These are phyloP conservation scores for Horisme vitalbata DNA, from an alignment of 2,888 invertebrate genomes.

Conservation along the genomic window DNA sequence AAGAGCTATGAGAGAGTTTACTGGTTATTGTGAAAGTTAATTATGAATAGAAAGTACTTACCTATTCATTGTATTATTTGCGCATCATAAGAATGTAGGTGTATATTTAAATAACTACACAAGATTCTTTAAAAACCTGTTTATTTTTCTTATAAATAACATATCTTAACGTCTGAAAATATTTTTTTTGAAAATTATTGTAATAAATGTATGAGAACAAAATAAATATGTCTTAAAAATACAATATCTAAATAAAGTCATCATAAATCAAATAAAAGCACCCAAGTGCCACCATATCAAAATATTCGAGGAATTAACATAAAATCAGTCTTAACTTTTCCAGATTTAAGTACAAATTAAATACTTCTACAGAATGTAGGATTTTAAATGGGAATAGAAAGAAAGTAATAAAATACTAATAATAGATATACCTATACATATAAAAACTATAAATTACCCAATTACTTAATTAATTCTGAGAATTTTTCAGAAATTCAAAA, in stretches of 20 bases:
- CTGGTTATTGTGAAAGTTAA: constrained; percentile 27
- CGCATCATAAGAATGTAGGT: no score
- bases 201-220: no score
- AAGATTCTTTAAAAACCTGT: no score
- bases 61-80: constrained; percentile 2
- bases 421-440: no score
- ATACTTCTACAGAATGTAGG: background rate
- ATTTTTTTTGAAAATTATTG: no score
- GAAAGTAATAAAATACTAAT: background rate
- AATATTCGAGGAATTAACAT: constrained; percentile 30
- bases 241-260: background rate
- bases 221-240: no score
- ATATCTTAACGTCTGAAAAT: no score
- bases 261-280: constrained; percentile 14
- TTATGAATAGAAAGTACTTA: constrained; percentile 32
- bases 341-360: constrained; percentile 38
- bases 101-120: no score
- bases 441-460: no score
- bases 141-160: no score
- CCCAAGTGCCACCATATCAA: constrained; percentile 20
- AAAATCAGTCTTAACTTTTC: constrained; percentile 53
- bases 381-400: background rate
- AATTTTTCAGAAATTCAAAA: no score
- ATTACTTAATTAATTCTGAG: no score
- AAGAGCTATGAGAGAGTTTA: constrained; percentile 15